Conservation (phyloP, 2,888 invertebrate genomes). For the Balanococcus diminutus region DNA sequence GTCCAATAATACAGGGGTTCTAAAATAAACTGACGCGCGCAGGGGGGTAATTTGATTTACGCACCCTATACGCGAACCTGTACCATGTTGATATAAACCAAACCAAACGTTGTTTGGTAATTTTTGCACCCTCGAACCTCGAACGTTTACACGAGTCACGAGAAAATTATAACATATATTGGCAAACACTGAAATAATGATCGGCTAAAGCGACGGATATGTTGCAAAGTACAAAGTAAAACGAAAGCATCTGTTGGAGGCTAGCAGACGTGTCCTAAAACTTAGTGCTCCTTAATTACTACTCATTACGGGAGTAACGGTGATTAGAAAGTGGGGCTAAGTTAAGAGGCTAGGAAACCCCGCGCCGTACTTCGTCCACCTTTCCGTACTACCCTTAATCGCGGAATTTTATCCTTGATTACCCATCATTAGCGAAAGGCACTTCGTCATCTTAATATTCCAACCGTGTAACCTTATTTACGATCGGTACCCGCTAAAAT, state of each 20-base stretch:
- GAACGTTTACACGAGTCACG: not conserved
- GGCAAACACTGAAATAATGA: conserved; percentile 47
- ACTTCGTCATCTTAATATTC: conserved; percentile 55
- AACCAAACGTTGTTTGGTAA: not conserved
- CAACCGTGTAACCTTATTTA: conserved; percentile 47
- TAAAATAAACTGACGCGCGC: not conserved
- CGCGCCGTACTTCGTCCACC: not conserved
- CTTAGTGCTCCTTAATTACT: conserved; percentile 53
- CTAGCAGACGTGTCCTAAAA: conserved; percentile 55
- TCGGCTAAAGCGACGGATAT: conserved; percentile 47
- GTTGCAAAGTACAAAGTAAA: conserved; percentile 44
- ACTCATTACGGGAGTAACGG: conserved; percentile 54
- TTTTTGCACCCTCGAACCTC: conserved; percentile 5
- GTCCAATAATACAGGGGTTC: conserved; percentile 40
- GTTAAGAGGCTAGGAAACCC: conserved; percentile 54
- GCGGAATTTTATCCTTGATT: conserved; percentile 55
- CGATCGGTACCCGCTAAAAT: conserved; percentile 40
- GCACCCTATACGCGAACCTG: not conserved
- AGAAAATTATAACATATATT: conserved; percentile 2
- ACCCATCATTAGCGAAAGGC: conserved; percentile 52
- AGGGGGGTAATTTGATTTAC: not conserved
- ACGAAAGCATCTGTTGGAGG: conserved; percentile 52
- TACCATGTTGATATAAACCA: not conserved
- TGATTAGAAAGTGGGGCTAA: conserved; percentile 54
- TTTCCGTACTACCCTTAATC: conserved; percentile 51